Percentiles rank a stretch among this genome's conserved stretches.
These are phyloP conservation scores for Anolis apletophallus DNA, from an alignment of 2,797 vertebrate species.

Conservation along the genomic window DNA sequence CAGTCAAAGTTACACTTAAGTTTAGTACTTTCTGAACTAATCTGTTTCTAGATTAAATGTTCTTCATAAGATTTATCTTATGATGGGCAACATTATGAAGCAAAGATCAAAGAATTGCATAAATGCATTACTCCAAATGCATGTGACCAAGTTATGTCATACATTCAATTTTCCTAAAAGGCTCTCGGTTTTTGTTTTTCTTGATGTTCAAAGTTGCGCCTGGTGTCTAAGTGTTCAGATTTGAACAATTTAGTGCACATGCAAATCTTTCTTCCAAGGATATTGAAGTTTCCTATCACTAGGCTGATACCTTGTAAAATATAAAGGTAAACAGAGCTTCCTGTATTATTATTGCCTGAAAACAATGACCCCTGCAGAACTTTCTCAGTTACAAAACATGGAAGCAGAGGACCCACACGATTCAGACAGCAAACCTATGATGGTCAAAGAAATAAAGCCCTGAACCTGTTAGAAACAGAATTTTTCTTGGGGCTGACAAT, in stretches of 20 bases:
- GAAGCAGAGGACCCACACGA: neutral
- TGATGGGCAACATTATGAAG: neutral
- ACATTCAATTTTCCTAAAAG: neutral
- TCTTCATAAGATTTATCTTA: neutral
- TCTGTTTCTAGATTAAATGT: neutral
- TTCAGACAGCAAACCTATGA: conserved; percentile 28
- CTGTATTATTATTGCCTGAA: conserved; percentile 2
- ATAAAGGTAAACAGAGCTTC: neutral
- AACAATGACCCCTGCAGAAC: neutral
- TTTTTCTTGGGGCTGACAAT: neutral
- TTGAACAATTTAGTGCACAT: neutral
- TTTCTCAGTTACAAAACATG: conserved; percentile 17
- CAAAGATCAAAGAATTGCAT: neutral
- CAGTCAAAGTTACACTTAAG: too few relatives aligned
- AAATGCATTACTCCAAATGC: neutral
- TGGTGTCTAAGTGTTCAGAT: neutral
- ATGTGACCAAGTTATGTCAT: neutral
- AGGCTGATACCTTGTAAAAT: neutral
- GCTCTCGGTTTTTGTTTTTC: neutral
- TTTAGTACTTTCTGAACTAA: too few relatives aligned
- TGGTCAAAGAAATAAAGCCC: neutral
- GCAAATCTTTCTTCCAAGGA: conserved; percentile 1
- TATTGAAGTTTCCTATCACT: conserved; percentile 13
- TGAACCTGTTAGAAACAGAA: neutral
- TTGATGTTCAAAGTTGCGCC: neutral